These are phyloP conservation scores for Solea solea DNA, from an alignment of 2,113 vertebrate genomes.

Conservation along the genomic window DNA sequence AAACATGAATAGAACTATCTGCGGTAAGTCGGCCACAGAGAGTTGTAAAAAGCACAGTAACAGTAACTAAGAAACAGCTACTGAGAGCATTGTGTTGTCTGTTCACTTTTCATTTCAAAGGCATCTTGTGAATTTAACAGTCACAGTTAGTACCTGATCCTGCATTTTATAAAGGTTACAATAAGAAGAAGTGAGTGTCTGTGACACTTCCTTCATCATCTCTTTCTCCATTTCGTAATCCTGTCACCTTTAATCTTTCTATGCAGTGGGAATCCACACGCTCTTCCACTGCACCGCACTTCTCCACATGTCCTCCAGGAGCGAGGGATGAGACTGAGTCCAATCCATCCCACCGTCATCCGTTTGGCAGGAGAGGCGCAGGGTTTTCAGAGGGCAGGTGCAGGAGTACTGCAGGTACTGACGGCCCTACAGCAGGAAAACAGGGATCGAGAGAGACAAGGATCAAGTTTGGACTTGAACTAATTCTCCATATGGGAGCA, in stretches of 20 bases:
- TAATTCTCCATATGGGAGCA: background rate
- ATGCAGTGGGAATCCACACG: conserved; percentile 89
- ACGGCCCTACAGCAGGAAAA: conserved; percentile 78
- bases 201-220: background rate
- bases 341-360: conserved; percentile 60
- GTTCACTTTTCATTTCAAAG: background rate
- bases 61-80: background rate
- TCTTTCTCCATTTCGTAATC: background rate
- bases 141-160: background rate
- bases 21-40: background rate
- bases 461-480: background rate
- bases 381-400: conserved; percentile 84
- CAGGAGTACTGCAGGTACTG: conserved; percentile 88
- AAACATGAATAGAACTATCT: no score
- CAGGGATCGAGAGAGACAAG: background rate
- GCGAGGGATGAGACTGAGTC: conserved; percentile 35
- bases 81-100: background rate
- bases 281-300: conserved; percentile 87
- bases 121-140: background rate
- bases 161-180: background rate
- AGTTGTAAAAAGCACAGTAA: background rate
- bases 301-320: conserved; percentile 82
- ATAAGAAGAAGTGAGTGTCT: background rate
- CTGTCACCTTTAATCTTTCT: conserved; percentile 21
- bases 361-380: conserved; percentile 79